A percentile compares a stretch with the other conserved stretches of the same genome.
Evolutionary conservation across 2,797 vertebrate species (phyloP).

Genomic region (Sebastes goodei): DNA sequence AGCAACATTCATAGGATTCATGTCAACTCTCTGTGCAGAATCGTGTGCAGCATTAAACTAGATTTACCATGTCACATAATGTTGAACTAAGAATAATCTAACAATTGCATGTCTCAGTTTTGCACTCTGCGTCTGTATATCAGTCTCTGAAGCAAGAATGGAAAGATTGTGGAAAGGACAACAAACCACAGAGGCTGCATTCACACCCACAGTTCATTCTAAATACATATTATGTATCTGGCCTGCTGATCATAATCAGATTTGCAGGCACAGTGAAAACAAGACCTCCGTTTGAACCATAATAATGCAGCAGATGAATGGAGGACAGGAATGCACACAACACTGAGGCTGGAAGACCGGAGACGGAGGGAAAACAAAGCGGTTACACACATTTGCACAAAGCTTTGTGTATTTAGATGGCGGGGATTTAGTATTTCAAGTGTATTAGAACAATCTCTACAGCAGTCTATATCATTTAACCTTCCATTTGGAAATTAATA

Average conservation of each 20-base stretch:
- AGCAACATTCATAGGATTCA: not conserved
- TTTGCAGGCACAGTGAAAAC: conserved; percentile 13
- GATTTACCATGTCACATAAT: not conserved
- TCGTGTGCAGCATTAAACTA: not conserved
- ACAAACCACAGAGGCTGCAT: not conserved
- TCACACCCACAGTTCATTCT: conserved; percentile 2
- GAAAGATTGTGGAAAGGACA: not conserved
- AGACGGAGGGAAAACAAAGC: conserved; percentile 2
- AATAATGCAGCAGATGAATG: conserved; percentile 35
- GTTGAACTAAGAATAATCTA: not conserved
- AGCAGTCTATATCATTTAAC: not conserved
- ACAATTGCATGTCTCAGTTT: not conserved
- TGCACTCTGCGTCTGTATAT: not conserved
- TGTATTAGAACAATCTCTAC: not conserved
- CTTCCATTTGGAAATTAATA: not conserved
- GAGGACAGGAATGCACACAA: conserved; percentile 33
- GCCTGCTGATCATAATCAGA: not conserved
- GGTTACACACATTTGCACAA: not conserved
- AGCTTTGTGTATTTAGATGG: not conserved
- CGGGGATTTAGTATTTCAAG: not conserved
- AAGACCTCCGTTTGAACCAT: conserved; percentile 33
- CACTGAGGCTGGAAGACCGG: not conserved
- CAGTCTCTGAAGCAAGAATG: not conserved
- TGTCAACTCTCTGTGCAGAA: not conserved
- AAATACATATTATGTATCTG: not conserved